A percentile compares a stretch with the other conserved stretches of the same genome.
These are phyloP conservation scores for Botia almorhae DNA, from an alignment of 2,797 vertebrate species.

Conservation along the genomic window DNA sequence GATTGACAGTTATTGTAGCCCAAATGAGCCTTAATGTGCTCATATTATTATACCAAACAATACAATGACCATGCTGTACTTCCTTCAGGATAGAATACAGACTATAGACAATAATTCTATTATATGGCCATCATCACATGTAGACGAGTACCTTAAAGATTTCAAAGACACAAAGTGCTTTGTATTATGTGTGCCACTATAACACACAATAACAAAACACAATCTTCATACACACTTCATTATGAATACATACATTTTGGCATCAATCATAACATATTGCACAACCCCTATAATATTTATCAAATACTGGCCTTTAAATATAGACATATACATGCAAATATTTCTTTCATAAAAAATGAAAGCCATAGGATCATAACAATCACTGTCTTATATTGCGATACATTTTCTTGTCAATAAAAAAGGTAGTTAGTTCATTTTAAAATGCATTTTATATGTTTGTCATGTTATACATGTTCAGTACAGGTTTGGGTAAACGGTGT, in stretches of 20 bases:
- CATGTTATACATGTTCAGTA: background rate
- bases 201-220: background rate
- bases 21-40: background rate
- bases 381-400: no score
- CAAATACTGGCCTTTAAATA: background rate
- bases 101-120: background rate
- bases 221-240: background rate
- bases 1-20: background rate
- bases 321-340: background rate
- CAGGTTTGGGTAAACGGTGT: background rate
- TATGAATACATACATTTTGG: background rate
- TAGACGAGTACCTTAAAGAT: no score
- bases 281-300: background rate
- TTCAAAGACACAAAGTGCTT: background rate
- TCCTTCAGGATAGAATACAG: background rate
- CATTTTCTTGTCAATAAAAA: no score
- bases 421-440: background rate
- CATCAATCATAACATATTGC: background rate
- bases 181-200: background rate
- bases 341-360: background rate
- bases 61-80: background rate
- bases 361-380: no score
- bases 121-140: no score
- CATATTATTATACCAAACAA: background rate
- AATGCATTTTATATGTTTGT: background rate